phyloP scores from a whole-genome alignment of 2,888 invertebrate genomes.

The Philereme transversata region DNA sequence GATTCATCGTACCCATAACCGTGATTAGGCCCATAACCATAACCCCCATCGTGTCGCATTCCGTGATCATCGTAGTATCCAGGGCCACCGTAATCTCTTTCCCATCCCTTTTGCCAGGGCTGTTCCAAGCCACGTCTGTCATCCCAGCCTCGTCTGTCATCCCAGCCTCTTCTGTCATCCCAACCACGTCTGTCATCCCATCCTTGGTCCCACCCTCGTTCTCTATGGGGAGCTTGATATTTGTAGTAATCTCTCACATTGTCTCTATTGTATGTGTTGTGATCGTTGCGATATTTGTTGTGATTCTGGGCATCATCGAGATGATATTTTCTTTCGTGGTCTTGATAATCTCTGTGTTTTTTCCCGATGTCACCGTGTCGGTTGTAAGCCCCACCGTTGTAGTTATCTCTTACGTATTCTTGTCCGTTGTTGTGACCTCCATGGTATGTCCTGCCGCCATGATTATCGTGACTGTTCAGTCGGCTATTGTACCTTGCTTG shows the following conservation, averaged over 20 bases:
- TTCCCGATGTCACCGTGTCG: constrained; percentile 69
- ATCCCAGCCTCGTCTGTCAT: constrained; percentile 40
- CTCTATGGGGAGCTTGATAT: constrained; percentile 57
- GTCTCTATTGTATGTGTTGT: constrained; percentile 66
- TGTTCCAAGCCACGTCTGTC: constrained; percentile 44
- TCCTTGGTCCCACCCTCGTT: constrained; percentile 60
- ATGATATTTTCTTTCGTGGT: constrained; percentile 75
- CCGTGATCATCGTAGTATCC: constrained; percentile 73
- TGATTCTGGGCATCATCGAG: constrained; percentile 72
- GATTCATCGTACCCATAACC: constrained; percentile 76
- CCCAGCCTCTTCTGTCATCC: constrained; percentile 57
- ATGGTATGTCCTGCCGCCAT: constrained; percentile 70
- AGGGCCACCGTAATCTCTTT: constrained; percentile 67
- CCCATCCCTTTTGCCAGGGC: constrained; percentile 58
- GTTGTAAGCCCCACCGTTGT: constrained; percentile 68
- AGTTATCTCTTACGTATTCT: constrained; percentile 68
- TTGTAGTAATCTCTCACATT: constrained; percentile 65
- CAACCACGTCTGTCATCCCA: constrained; percentile 62
- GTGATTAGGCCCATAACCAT: constrained; percentile 67
- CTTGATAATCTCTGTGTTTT: constrained; percentile 67
- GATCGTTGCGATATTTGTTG: constrained; percentile 69
- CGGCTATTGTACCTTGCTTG: constrained; percentile 72
- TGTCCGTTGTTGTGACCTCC: constrained; percentile 74
- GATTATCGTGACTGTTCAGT: constrained; percentile 69
- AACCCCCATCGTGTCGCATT: constrained; percentile 70